Evolutionary conservation across 1,140 invertebrate species (phyloP).

Genomic region (Eriosoma lanigerum): DNA sequence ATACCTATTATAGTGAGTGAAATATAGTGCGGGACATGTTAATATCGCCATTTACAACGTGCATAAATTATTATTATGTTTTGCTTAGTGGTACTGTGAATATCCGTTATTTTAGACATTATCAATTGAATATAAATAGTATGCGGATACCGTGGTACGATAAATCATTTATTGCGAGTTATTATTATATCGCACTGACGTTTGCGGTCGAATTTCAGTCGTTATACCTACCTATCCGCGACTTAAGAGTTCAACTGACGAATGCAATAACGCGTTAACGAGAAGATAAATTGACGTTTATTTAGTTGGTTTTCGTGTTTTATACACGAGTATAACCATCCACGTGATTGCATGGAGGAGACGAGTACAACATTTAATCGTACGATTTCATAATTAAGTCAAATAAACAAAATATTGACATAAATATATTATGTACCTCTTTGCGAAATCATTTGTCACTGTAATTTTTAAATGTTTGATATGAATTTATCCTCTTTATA

Average conservation of each 20-base stretch:
- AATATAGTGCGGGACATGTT: not conserved
- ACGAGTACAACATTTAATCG: no score
- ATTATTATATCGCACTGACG: not conserved
- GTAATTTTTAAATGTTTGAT: no score
- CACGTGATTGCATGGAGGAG: no score
- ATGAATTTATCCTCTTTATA: no score
- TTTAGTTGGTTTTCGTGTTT: no score
- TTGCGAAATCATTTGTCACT: no score
- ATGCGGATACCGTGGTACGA: not conserved
- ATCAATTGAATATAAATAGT: slow-evolving; percentile 1
- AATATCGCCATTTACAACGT: not conserved
- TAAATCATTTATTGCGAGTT: not conserved
- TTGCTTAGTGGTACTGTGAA: not conserved
- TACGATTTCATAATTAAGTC: no score
- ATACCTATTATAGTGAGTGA: no score
- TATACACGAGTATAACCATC: no score
- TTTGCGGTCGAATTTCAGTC: not conserved
- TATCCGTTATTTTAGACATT: not conserved
- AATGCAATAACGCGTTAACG: not conserved
- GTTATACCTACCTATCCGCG: not conserved
- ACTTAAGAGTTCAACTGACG: not conserved
- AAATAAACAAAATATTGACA: no score
- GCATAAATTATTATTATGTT: not conserved
- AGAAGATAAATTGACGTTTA: not conserved
- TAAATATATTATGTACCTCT: no score